These are phyloP conservation scores for Caloenas nicobarica DNA, from an alignment of 2,113 vertebrate species.

Conservation along the genomic window DNA sequence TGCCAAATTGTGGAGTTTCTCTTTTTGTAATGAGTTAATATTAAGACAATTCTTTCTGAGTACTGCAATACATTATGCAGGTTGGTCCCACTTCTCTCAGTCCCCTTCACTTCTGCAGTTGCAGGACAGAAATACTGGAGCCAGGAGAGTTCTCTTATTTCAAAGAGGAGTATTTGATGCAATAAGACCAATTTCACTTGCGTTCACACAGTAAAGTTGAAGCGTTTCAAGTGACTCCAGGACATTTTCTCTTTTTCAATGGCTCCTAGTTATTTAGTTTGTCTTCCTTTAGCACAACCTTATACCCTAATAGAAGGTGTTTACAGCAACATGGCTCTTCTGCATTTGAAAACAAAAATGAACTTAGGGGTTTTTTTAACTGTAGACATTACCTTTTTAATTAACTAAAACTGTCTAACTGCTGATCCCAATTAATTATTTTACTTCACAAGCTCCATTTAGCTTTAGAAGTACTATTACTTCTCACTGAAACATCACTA, in stretches of 20 bases:
- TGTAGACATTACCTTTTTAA: not conserved
- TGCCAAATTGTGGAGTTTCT: constrained; percentile 7
- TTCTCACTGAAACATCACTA: not conserved
- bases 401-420: not conserved
- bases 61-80: not conserved
- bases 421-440: not conserved
- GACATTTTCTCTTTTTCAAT: not conserved
- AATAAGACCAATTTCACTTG: not conserved
- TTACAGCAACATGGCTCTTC: not conserved
- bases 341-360: not conserved
- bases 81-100: not conserved
- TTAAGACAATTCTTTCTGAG: constrained; percentile 2
- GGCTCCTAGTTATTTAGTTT: not conserved
- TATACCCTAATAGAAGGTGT: not conserved
- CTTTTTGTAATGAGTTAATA: not conserved
- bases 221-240: not conserved
- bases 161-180: not conserved
- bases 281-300: not conserved
- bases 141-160: not conserved
- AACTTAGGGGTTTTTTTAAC: not conserved
- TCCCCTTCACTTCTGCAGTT: not conserved
- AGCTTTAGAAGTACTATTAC: not conserved
- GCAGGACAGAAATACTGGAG: not conserved
- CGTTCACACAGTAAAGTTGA: not conserved
- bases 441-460: not conserved